Conservation (phyloP, 2,113 vertebrate species). For the Lepidiolamprologus cunningtoni region DNA sequence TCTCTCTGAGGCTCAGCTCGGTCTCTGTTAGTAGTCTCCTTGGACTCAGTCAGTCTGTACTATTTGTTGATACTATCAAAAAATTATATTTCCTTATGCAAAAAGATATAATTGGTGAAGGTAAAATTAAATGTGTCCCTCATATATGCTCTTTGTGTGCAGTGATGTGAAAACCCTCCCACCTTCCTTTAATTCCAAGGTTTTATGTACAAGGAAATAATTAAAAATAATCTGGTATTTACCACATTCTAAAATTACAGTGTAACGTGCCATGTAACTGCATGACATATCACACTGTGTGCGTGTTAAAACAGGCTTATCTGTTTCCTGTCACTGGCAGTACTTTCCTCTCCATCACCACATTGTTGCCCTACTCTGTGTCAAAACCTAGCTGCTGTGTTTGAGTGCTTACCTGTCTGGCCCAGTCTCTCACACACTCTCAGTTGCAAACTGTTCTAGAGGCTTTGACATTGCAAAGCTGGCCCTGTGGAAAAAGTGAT, state of each 20-base stretch:
- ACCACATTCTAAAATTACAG: background rate
- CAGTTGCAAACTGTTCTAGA: background rate
- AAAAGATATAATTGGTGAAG: background rate
- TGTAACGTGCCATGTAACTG: rapidly evolving
- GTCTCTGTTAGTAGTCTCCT: background rate
- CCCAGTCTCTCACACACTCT: background rate
- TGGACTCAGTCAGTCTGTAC: background rate
- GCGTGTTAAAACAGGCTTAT: background rate
- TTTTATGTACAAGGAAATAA: background rate
- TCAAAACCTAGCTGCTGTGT: background rate
- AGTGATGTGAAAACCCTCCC: background rate
- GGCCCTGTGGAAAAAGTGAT: background rate
- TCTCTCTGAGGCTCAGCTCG: background rate
- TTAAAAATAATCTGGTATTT: background rate
- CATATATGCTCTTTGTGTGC: rapidly evolving
- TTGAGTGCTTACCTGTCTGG: background rate
- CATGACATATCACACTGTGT: background rate
- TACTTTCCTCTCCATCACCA: background rate
- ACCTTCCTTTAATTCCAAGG: background rate
- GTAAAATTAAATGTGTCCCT: background rate
- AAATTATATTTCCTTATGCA: background rate
- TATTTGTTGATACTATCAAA: background rate
- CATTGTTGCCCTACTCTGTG: background rate
- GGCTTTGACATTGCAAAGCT: background rate
- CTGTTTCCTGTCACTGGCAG: background rate